Conservation (phyloP, 2,797 vertebrate species). For the Amniataba percoides region DNA sequence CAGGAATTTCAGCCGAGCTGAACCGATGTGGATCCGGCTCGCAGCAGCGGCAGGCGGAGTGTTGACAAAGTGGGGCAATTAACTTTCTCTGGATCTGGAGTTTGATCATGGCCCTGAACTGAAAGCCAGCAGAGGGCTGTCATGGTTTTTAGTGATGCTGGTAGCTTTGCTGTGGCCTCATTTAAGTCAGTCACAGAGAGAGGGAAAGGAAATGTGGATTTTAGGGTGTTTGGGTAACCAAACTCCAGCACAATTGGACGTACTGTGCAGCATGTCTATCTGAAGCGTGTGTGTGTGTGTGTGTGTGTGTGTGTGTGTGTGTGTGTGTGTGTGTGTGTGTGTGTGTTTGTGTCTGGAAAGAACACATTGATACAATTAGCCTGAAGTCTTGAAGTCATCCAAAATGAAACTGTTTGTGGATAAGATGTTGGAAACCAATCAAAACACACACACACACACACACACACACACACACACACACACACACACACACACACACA, state of each 20-base stretch:
- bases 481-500: constrained; percentile 10
- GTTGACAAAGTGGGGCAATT: constrained; percentile 37
- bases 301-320: constrained; percentile 3
- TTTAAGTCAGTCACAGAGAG: constrained; percentile 48
- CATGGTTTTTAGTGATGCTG: constrained; percentile 1
- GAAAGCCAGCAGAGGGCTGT: constrained; percentile 22
- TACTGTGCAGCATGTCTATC: constrained; percentile 24
- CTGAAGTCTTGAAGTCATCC: constrained; percentile 25
- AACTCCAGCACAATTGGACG: constrained; percentile 18
- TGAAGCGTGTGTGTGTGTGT: constrained; percentile 12
- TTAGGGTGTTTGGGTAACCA: constrained; percentile 29
- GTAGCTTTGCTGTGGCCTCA: constrained; percentile 36
- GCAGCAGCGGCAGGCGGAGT: neutral
- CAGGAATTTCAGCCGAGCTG: constrained; percentile 37
- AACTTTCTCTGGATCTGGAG: constrained; percentile 20
- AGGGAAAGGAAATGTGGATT: constrained; percentile 44
- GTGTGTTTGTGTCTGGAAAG: constrained; percentile 13
- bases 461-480: constrained; percentile 24
- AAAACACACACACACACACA: constrained; percentile 30
- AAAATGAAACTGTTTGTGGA: constrained; percentile 26
- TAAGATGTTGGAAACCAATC: constrained; percentile 27
- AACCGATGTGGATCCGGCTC: constrained; percentile 27
- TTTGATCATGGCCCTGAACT: constrained; percentile 25
- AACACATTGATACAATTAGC: constrained; percentile 57
- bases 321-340: neutral